A percentile compares a stretch with the other conserved stretches of the same genome.
Evolutionary conservation across 2,888 invertebrate genomes (phyloP).

Genomic region (Xestia xanthographa): DNA sequence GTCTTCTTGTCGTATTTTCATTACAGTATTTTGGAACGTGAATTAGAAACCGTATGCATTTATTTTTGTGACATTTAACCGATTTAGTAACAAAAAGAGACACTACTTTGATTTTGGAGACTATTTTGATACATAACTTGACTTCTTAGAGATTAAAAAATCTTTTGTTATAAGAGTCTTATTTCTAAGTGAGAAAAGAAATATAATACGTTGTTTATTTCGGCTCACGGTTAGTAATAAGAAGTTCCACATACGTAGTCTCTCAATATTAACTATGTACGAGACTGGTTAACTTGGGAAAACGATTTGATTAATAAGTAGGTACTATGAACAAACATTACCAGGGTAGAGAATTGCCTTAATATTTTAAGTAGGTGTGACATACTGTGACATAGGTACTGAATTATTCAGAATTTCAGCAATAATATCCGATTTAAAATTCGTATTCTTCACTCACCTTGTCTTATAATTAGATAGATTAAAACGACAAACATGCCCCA

Average conservation of each 20-base stretch:
- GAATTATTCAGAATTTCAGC: background rate
- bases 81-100: background rate
- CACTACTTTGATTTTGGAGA: background rate
- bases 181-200: background rate
- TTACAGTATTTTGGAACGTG: background rate
- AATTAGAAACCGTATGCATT: background rate
- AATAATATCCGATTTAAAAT: background rate
- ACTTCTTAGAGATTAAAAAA: background rate
- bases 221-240: slow-evolving; percentile 7
- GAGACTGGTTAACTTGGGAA: background rate
- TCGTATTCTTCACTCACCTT: background rate
- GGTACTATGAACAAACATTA: background rate
- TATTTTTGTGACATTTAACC: background rate
- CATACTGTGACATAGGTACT: background rate
- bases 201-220: background rate
- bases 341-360: background rate
- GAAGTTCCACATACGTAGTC: background rate
- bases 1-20: background rate
- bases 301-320: slow-evolving; percentile 22
- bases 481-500: too few relatives aligned
- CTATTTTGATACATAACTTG: background rate
- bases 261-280: slow-evolving; percentile 29
- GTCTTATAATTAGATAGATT: background rate
- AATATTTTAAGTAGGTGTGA: background rate
- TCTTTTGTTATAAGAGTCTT: background rate